Evolutionary conservation across 2,797 vertebrate species (phyloP).

Genomic region (Phoebastria nigripes): DNA sequence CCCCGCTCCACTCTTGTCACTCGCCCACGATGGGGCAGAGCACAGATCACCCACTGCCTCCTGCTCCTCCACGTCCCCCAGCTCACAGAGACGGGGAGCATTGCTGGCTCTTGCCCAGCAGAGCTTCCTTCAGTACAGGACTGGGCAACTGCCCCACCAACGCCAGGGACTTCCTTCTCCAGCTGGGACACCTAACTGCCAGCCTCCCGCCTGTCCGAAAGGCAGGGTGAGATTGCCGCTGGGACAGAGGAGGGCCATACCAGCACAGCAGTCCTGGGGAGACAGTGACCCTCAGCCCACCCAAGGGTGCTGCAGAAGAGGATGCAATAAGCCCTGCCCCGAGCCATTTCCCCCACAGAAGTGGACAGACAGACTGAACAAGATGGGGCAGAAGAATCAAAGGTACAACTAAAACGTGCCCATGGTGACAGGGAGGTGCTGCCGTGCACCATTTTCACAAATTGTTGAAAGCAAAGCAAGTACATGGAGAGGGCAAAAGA

Average conservation of each 20-base stretch:
- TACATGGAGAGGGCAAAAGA: background rate
- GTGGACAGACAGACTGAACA: background rate
- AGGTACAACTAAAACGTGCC: background rate
- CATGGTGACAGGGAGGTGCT: background rate
- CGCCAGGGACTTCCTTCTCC: background rate
- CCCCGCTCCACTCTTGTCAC: background rate
- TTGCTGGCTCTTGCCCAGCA: accelerated
- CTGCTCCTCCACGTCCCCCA: accelerated
- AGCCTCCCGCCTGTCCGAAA: background rate
- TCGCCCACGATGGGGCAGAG: background rate
- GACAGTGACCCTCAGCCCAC: background rate
- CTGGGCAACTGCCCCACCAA: background rate
- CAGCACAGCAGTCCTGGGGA: background rate
- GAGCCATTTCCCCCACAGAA: background rate
- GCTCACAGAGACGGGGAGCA: accelerated
- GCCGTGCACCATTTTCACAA: background rate
- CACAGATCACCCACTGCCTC: background rate
- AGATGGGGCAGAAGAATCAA: background rate
- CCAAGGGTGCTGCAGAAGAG: background rate
- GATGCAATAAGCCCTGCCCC: accelerated
- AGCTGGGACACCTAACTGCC: background rate
- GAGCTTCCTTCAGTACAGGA: background rate
- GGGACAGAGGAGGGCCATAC: background rate
- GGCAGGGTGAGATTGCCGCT: background rate
- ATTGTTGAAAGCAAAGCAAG: background rate